A percentile compares a stretch with the other conserved stretches of the same genome.
Evolutionary conservation across 2,113 vertebrate species (phyloP).

Genomic region (Fregetta grallaria): DNA sequence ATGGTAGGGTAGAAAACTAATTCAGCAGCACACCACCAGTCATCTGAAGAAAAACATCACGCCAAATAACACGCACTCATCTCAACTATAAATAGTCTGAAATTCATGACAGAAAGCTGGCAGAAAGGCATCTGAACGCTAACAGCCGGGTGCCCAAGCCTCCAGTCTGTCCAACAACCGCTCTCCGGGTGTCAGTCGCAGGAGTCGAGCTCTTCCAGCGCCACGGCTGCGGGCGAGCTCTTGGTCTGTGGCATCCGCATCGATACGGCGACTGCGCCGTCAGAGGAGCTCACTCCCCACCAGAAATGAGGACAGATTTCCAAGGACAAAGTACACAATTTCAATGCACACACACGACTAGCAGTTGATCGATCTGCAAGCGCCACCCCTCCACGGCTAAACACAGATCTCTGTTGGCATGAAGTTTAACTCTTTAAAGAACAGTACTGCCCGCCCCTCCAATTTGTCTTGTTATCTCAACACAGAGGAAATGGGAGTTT

Average conservation of each 20-base stretch:
- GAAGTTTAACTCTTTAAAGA: background rate
- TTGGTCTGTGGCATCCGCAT: accelerated
- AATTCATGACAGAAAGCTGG: background rate
- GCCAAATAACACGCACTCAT: background rate
- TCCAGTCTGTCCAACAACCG: accelerated
- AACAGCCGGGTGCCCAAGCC: background rate
- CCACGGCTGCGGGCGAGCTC: background rate
- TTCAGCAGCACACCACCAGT: background rate
- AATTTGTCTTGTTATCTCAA: background rate
- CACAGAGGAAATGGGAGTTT: background rate
- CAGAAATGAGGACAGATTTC: background rate
- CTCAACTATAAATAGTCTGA: background rate
- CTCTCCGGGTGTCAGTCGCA: accelerated
- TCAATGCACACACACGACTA: background rate
- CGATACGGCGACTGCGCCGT: accelerated
- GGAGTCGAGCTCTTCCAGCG: background rate
- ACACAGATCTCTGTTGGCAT: background rate
- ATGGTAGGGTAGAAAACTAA: background rate
- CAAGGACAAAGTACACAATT: background rate
- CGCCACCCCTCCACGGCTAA: background rate
- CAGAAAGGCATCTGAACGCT: background rate
- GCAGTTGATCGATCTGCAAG: background rate
- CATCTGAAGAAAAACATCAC: background rate
- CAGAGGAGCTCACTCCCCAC: background rate
- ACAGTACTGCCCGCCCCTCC: background rate